Base-by-base conservation (phyloP, 2,797 vertebrate species). In the Emydoidea blandingii region DNA sequence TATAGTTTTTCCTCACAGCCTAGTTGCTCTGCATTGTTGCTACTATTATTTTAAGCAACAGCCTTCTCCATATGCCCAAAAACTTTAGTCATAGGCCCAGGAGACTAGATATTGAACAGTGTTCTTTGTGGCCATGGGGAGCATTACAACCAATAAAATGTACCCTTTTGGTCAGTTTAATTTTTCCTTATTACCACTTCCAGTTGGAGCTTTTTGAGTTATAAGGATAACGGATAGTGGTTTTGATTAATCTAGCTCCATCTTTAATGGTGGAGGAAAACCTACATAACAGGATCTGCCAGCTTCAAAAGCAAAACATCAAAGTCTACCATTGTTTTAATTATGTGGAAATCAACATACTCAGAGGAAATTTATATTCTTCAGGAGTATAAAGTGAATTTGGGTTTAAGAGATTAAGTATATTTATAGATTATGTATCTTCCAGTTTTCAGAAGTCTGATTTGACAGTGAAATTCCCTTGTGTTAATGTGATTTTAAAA, bases 31-130 rank as follows among this genome's bases (percentile, higher is more conserved):
- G 18, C 9, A 12, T n/a, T 81, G 93, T 89, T 74, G 23, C 54
- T 84, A 90, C 81, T 65, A 83, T 41, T 56, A 88, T 74, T 92
- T 92, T 88, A 88, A 91, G 29, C 19, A 88, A 92, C 79, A 62
- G 34, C 12, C 72, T 91, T 10, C 52, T 72, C 79, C 7, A 86
- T 21, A 68, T 37, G 34, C 34, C 34, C 34, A 57, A 68, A 79
- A 91, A 54, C 15, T 84, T 89, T 37, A 90, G 62, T 18, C 8
- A 18, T 37, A 37, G 34, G 34, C 25, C 68, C 10, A 47, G 0
- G 0, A 93, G 79, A 84, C 6, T 86, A 74, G 3, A 44, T 21
- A 82, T 29, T 76, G 54, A 81, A 83, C 90, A 62, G 9, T 19
- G 12, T 57, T 90, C 47, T 92, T 93, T 0, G 0, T 47, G 62